Evolutionary conservation across 2,113 vertebrate species (phyloP), one percentile per base, ranked within the genome.

Genomic region (Lophura nycthemera): DNA sequence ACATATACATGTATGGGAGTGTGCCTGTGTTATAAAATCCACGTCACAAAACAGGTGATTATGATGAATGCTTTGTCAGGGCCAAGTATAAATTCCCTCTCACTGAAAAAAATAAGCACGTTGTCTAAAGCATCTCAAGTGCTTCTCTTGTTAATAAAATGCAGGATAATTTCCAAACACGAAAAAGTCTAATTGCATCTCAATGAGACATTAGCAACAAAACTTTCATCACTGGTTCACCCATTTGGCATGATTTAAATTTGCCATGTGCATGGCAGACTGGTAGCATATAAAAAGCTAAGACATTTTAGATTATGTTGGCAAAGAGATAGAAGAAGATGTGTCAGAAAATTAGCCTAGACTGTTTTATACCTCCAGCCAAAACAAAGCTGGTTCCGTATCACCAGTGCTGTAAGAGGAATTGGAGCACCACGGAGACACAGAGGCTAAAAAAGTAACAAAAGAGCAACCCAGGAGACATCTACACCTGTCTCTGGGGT

Each of bases 391-490:
- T 74, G 8, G n/a, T 89, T 79, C 54, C 83, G 40, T 40, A 84
- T 72, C 74, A 84, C 42, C 17, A 38, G n/a, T 20, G n/a, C 63
- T 3, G 1, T 76, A 67, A 87, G 84, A 92, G 34, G 70, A 82
- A 72, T 17, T 87, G 45, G 67, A 91, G n/a, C 54, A 63, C 30
- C 1, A 1, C 71, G 59, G 64, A 77, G 40, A 60, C 3, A 48
- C 38, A 24, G n/a, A 89, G 29, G 56, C 19, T 75, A 56, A 84
- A 86, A 63, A 40, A 52, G 52, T 20, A 22, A 81, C 42, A 79
- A 86, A 87, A 89, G 65, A 89, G 82, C 85, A 89, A 86, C 48
- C 14, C 50, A 73, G 64, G 34, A 89, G 77, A 89, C 82, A 85
- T 89, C 89, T 79, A 63, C 75, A 71, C 43, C 43, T 0, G 0